Evolutionary conservation across 2,888 invertebrate species (phyloP).

Genomic region (Cheilosia vulpina): DNA sequence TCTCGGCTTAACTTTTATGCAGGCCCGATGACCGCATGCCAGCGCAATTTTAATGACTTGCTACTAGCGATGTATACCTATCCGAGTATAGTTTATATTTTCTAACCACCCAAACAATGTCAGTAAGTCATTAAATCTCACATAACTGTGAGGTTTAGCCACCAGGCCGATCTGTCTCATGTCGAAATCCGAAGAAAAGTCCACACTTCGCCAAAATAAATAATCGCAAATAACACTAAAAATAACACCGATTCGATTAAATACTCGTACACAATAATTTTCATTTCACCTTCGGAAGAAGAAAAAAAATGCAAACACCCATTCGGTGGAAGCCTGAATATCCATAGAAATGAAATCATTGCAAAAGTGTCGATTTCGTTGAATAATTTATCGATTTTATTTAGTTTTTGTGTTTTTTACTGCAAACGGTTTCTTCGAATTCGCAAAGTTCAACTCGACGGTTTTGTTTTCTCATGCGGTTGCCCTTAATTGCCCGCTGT

Average conservation of each 20-base stretch:
- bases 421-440: constrained; percentile 10
- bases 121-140: too few species aligned
- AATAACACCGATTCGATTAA: constrained; percentile 4
- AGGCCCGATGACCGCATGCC: too few species aligned
- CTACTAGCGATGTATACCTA: too few species aligned
- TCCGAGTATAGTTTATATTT: too few species aligned
- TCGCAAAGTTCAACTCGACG: neutral
- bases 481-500: constrained; percentile 1
- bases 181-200: too few species aligned
- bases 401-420: constrained; percentile 18
- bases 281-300: constrained; percentile 15
- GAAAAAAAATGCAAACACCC: neutral
- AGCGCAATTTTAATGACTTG: too few species aligned
- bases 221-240: neutral
- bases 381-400: constrained; percentile 53
- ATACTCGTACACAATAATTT: neutral
- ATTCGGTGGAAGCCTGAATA: constrained; percentile 1
- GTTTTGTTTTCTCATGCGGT: neutral
- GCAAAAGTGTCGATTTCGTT: constrained; percentile 50
- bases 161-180: too few species aligned
- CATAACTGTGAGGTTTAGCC: too few species aligned
- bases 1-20: too few species aligned
- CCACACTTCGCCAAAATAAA: too few species aligned
- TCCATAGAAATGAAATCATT: constrained; percentile 33
- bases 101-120: too few species aligned